Evolutionary conservation across 2,888 invertebrate genomes (phyloP), one percentile per base, ranked within the genome.

Genomic region (Onthophagus sagittarius): DNA sequence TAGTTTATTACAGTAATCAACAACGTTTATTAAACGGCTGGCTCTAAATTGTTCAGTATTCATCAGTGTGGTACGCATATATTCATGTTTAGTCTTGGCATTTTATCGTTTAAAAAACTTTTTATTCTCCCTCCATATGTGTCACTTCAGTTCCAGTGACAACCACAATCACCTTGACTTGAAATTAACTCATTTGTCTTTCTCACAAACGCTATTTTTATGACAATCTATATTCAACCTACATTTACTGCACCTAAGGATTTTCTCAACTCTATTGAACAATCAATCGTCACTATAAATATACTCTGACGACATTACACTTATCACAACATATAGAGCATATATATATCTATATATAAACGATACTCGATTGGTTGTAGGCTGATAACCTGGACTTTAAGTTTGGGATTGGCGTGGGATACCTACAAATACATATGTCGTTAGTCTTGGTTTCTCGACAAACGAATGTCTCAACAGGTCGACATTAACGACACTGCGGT

Each of bases 401-500:
- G 23, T 23, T 23, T 23, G 15, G 64, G 23, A 23, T 23, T 23
- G 31, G 31, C 67, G 67, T 67, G 67, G 67, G 67, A 67, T 67
- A 31, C 64, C 23, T 23, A 23, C 64, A 23, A 64, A 64, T 64
- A 23, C 64, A 23, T 84, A 84, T 84, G 84, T 85, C 84, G 83
- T 53, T 53, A 11, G 81, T 83, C 83, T 84, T 84, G 83, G 82
- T 83, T 84, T 82, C 83, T 83, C 77, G 81, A 79, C 80, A 81
- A 81, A 62, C 15, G 67, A 80, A 82, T 23, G 67, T 67, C 64
- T 79, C 81, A 81, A 82, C 79, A 81, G 23, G 79, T 79, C 83
- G 84, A 84, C 83, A 84, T 84, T 84, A 84, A 84, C 82, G 84
- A 83, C 83, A 80, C 81, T 81, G 79, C 81, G 83, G 82, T 83